Conservation (phyloP, 2,113 vertebrate genomes). For the Centropus bengalensis region DNA sequence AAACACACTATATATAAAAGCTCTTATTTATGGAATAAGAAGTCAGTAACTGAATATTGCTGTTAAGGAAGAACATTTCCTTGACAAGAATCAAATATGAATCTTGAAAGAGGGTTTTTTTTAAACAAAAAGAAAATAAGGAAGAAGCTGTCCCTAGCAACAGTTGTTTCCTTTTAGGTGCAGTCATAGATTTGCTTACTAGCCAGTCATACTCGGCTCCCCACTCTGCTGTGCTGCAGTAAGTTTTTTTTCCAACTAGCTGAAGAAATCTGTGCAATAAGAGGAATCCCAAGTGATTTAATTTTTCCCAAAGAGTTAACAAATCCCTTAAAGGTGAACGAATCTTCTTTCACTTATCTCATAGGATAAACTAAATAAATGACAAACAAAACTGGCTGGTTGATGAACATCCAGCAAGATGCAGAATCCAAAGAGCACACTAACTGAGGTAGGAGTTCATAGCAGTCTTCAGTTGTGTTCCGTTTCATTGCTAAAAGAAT, state of each 20-base stretch:
- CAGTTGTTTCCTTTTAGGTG: conserved; percentile 12
- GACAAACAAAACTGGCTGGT: neutral
- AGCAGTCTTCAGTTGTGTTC: neutral
- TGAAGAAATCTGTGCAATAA: conserved; percentile 7
- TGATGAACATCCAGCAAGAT: neutral
- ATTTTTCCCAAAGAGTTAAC: neutral
- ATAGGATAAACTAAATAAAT: neutral
- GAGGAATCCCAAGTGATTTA: neutral
- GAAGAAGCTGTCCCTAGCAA: conserved; percentile 18
- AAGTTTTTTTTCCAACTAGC: neutral
- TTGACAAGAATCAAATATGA: neutral
- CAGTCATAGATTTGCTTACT: neutral
- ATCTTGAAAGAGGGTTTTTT: neutral
- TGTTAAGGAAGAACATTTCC: neutral
- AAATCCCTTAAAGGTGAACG: neutral
- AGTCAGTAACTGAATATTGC: neutral
- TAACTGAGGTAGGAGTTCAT: neutral
- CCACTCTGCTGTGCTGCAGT: neutral
- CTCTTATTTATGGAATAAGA: neutral
- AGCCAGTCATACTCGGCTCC: neutral
- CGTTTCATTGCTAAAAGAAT: neutral
- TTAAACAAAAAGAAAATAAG: conserved; percentile 12
- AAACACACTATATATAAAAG: neutral
- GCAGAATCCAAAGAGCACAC: neutral
- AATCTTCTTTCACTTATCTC: neutral